phyloP scores from a whole-genome alignment of 2,113 vertebrate genomes.

The Catharus fuscescens region DNA sequence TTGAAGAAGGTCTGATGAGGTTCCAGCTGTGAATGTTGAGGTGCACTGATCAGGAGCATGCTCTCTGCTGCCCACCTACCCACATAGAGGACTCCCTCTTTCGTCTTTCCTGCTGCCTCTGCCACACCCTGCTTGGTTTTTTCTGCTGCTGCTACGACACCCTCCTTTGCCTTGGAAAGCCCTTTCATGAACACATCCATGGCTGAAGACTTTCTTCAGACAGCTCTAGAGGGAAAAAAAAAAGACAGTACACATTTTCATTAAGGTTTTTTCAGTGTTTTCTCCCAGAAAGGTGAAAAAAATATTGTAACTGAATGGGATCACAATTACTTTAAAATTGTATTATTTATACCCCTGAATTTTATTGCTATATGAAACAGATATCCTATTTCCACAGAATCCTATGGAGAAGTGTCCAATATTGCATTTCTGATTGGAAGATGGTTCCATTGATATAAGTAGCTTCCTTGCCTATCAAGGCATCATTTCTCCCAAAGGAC shows the following conservation, averaged over 20 bases:
- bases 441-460: background rate
- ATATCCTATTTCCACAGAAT: background rate
- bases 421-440: background rate
- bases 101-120: slow-evolving; percentile 88
- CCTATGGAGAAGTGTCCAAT: background rate
- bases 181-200: slow-evolving; percentile 90
- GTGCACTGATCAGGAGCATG: rapidly evolving
- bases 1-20: background rate
- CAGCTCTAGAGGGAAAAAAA: background rate
- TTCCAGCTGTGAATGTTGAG: background rate
- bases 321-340: background rate
- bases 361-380: background rate
- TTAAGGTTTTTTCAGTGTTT: background rate
- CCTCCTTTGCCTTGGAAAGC: slow-evolving; percentile 87
- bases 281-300: background rate
- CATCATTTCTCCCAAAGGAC: background rate
- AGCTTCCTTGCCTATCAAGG: background rate
- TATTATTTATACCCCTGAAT: background rate
- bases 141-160: slow-evolving; percentile 85
- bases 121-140: slow-evolving; percentile 91
- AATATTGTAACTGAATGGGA: background rate
- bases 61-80: slow-evolving; percentile 75
- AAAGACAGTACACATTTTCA: background rate
- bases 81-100: slow-evolving; percentile 87
- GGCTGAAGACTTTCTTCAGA: slow-evolving; percentile 55